Conservation (phyloP, 2,797 vertebrate species). For the Orientallactaga sibirica region DNA sequence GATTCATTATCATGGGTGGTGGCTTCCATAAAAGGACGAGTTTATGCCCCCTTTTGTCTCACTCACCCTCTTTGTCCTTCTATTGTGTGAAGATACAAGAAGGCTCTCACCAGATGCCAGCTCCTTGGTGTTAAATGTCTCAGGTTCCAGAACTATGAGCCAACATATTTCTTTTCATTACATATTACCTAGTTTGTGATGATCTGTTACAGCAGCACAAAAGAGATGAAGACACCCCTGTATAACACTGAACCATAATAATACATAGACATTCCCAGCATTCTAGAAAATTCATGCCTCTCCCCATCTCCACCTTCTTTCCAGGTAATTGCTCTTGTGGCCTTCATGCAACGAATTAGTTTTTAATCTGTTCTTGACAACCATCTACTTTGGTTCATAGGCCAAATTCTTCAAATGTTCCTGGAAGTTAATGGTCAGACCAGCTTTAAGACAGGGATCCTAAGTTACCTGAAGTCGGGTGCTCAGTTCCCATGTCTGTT, state of each 20-base stretch:
- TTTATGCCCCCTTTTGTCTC: neutral
- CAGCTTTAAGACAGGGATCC: neutral
- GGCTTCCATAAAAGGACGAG: neutral
- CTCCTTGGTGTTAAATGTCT: neutral
- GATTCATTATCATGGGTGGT: neutral
- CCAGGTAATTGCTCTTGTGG: neutral
- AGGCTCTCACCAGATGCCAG: neutral
- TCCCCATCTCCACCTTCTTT: neutral
- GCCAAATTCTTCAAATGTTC: slow-evolving; percentile 15
- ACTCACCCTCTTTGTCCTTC: neutral
- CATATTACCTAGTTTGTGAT: neutral
- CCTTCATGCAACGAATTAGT: slow-evolving; percentile 7
- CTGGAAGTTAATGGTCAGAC: neutral
- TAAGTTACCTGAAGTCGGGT: slow-evolving; percentile 7
- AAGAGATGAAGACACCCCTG: neutral
- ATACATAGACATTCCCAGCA: neutral
- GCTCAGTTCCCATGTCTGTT: neutral
- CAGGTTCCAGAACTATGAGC: neutral
- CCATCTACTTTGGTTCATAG: neutral
- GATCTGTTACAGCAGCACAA: neutral
- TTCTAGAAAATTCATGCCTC: neutral
- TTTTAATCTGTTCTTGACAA: slow-evolving; percentile 5
- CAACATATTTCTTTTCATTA: neutral
- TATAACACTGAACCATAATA: neutral
- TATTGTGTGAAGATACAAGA: neutral